Evolutionary conservation across 2,113 vertebrate species (phyloP), one percentile per base, ranked within the genome.

Genomic region (Eptatretus burgeri): DNA sequence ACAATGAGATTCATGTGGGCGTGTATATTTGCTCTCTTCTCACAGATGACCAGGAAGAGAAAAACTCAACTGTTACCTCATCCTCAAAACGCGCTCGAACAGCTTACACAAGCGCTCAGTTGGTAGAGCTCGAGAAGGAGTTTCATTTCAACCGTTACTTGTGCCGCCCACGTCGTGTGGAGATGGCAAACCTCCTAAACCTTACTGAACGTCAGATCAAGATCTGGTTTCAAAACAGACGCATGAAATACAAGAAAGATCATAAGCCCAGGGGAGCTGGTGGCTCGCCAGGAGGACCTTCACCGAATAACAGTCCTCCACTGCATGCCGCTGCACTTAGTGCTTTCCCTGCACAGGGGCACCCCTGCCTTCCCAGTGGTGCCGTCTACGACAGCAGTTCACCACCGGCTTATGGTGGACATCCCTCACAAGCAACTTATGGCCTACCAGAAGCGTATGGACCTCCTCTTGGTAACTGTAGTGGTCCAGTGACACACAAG

Each of bases 171-270:
- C 75, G 91, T 67, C 78, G 87, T 66, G 84, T 94, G 70, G 89
- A 96, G 74, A 95, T 98, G 87, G 91, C 91, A 60, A 96, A 91
- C 74, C 72, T 94, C 71, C 83, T 94, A 68, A 94, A 86, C 74
- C 84, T 95, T 70, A 93, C 89, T 1, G 91, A 98, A 72, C 82
- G 89, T 76, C 91, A 98, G 77, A 98, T 98, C 70, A 98, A 98
- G 77, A 98, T 98, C 72, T 98, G 91, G 91, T 98, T 98, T 74
- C 91, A 98, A 75, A 98, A 98, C 71, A 84, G 87, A 66, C 79
- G 89, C 71, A 98, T 98, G 91, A 98, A 98, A 67, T 93, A 94
- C 74, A 98, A 98, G 76, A 98, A 96, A 73, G 87, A 98, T 78
- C 91, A 95, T 72, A 93, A 93, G 71, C 85, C 84, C 51, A 82